Evolutionary conservation across 2,113 vertebrate species (phyloP), one percentile per base, ranked within the genome.

Genomic region (Sus scrofa): DNA sequence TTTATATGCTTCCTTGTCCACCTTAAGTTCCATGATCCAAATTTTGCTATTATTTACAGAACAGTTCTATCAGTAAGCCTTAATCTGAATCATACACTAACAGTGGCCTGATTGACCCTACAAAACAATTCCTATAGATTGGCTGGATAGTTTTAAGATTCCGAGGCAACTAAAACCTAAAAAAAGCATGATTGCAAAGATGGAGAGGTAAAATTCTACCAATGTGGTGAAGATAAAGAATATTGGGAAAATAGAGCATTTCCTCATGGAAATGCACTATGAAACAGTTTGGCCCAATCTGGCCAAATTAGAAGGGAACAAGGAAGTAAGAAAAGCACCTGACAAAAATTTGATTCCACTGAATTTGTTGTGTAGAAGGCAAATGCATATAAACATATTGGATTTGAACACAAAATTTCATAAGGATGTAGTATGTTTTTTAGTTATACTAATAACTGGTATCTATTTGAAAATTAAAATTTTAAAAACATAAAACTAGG

Each of bases 391-490:
- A 27, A 91, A 68, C 27, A 83, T 60, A 86, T 83, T 86, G 18
- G 15, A 34, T 86, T 52, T 60, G n/a, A 92, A 79, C 27, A 82
- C 12, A 68, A 26, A 83, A 44, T 85, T 93, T 22, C 3, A 54
- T 79, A 82, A 78, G 20, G 9, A 94, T 60, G 3, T 20, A 67
- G 5, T 30, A 18, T 75, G 26, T 27, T 75, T 63, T 63, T 70
- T 65, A 86, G 70, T 94, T 85, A 58, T 30, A 4, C 15, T 27
- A 75, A 78, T 58, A 84, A 65, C 20, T 58, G 32, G 13, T 14
- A 77, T 85, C 86, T 63, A 2, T 19, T 94, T 77, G n/a, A 87
- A 95, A 89, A 83, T 74, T 27, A 39, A 96, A 93, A 44, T 44
- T 44, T 44, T 44, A 44, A 44, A 44, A 44, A 44, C 8, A 44